Base-by-base conservation (phyloP, 2,888 invertebrate species). In the Sphecodes monilicornis region DNA sequence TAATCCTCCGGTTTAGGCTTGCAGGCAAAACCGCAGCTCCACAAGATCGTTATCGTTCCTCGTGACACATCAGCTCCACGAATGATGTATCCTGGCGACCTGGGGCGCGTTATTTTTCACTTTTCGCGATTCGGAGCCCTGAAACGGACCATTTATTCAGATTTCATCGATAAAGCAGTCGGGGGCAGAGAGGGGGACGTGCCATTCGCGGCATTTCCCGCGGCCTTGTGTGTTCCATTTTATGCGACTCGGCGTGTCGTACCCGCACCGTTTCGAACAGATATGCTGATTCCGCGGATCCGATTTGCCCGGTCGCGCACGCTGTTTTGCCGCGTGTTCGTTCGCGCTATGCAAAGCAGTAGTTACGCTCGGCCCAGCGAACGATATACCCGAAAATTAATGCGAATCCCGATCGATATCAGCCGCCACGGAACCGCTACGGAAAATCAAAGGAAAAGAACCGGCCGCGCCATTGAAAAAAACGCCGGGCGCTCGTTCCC, bases 321-420 rank as follows among this genome's bases (percentile, higher is more conserved):
- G 43, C 50, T 77, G 71, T 78, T 76, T 36, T 39, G 50, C 22
- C 70, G 69, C 11, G 50, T 26, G 26, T 36, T 71, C 64, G 82
- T 50, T 54, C 81, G 46, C 50, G 46, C 32, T 82, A 82, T 71
- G 82, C 76, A 82, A 76, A 82, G 70, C 82, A 71, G 54, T 41
- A 41, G 74, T 66, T 72, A 41, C 43, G 82, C 54, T 64, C 39
- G 50, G 64, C 43, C 13, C 36, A 3, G 36, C 64, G 75, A 29
- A 46, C 76, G 71, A 75, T 78, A 72, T 68, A 32, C 36, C 32
- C 26, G 69, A 74, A 75, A 84, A 83, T 78, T 75, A 75, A 76
- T 60, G 84, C 54, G 54, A 57, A 5, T 22, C 68, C 26, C 39
- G 73, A 68, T 68, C 36, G 36, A 22, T 68, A 68, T 26, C n/a